Percentiles rank a stretch among this genome's conserved stretches.
phyloP scores from a whole-genome alignment of 2,113 vertebrate genomes.

The Neopipo cinnamomea region DNA sequence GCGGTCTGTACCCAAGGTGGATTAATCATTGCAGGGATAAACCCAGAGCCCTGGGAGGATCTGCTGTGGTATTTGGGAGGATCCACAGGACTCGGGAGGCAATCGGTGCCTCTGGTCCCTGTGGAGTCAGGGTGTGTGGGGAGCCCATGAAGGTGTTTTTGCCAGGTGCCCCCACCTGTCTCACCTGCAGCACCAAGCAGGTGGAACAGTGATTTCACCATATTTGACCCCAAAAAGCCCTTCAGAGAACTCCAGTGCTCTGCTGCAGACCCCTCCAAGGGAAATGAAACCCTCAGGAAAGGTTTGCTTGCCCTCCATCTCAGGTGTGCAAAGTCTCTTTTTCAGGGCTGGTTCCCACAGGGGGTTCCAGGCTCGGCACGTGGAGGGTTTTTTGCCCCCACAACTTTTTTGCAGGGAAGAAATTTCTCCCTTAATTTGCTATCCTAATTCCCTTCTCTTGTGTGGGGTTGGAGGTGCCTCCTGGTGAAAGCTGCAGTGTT shows the following conservation, averaged over 20 bases:
- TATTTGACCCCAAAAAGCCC: neutral
- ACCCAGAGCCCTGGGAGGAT: neutral
- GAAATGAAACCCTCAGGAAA: neutral
- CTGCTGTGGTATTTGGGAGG: accelerated
- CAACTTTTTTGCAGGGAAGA: neutral
- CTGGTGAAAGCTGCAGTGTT: neutral
- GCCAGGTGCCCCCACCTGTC: neutral
- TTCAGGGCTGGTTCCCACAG: neutral
- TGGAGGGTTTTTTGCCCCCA: neutral
- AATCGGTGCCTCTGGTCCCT: neutral
- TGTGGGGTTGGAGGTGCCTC: neutral
- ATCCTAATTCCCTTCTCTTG: neutral
- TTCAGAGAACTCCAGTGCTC: neutral
- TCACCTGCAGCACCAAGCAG: accelerated
- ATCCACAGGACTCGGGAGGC: neutral
- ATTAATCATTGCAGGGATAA: neutral
- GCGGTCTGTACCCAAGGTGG: neutral
- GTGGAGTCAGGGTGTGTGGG: accelerated
- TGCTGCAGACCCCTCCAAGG: neutral
- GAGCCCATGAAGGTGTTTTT: accelerated
- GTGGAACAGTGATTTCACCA: neutral
- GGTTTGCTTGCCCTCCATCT: neutral
- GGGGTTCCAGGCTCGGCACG: accelerated
- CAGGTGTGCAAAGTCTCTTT: neutral
- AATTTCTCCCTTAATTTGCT: neutral